Base-by-base conservation (phyloP, 2,113 vertebrate genomes). In the Calypte anna region DNA sequence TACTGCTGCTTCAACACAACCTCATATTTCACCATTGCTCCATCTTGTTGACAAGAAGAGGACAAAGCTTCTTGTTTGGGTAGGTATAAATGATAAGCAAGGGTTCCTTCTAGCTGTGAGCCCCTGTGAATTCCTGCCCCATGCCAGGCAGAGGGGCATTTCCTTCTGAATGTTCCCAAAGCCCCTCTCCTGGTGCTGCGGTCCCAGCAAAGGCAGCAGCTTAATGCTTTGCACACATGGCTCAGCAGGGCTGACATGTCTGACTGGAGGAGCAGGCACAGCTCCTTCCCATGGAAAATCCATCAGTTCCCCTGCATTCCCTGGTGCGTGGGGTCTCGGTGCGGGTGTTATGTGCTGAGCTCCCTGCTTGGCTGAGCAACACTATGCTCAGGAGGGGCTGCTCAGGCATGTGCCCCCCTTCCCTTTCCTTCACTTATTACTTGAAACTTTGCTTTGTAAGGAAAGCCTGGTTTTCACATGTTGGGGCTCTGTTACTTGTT, bases 251-350 rank as follows among this genome's bases (percentile, higher is more conserved):
- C 86, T 90, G 88, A 90, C 18, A 19, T 25, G 57, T 91, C 81
- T 91, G 91, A 92, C 92, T 90, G 94, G 91, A 86, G 91, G 57
- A 91, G 88, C 92, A 55, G 68, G 48, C 38, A 12, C 91, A 75
- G 94, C 83, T 81, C 88, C 94, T 95, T 95, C 94, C 95, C 92
- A 92, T 94, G 91, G 96, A 94, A 96, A 96, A 96, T 92, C 92
- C 94, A 94, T 96, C 96, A 92, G 94, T 95, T 96, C 95, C 92
- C 92, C 90, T 77, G 88, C 79, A 83, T 91, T 93, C 88, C 92
- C 92, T 46, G 90, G 90, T 53, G 88, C 6, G 38, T 48, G 88
- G 90, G 90, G 94, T 91, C 80, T 90, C 11, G 0, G 27, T 79
- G 93, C 78, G 22, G 81, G 69, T 72, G 36, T 90, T 88, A 69